Conservation (phyloP, 2,113 vertebrate genomes). For the Rhabdomys dilectus region DNA sequence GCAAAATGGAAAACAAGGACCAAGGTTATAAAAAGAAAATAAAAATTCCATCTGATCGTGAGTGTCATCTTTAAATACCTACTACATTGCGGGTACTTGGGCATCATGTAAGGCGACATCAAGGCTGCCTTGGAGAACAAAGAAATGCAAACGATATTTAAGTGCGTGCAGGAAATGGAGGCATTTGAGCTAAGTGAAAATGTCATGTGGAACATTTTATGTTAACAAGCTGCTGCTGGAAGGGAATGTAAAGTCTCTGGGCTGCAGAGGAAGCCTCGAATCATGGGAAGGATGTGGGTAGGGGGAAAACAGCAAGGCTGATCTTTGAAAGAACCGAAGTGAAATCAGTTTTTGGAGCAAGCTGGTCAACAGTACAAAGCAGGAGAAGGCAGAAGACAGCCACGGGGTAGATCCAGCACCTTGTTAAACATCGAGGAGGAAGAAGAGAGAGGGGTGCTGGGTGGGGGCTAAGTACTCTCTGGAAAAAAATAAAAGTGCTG, state of each 20-base stretch:
- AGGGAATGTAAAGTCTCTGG: not conserved
- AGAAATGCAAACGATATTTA: constrained; percentile 35
- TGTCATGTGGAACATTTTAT: constrained; percentile 60
- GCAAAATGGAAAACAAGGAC: constrained; percentile 3
- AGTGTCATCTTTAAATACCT: constrained; percentile 4
- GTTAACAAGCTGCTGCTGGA: constrained; percentile 55
- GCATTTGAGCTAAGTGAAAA: constrained; percentile 41
- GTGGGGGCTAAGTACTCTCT: not conserved
- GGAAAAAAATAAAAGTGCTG: not conserved
- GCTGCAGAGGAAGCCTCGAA: constrained; percentile 37
- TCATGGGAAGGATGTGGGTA: not conserved
- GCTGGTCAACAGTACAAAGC: not conserved
- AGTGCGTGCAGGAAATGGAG: constrained; percentile 10
- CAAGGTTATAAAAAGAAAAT: constrained; percentile 34
- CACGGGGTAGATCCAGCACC: not conserved
- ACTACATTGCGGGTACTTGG: not conserved
- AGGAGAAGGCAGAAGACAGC: not conserved
- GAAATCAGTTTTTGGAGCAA: constrained; percentile 15
- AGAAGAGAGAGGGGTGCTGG: not conserved
- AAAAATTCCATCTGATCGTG: constrained; percentile 36
- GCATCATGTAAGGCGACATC: constrained; percentile 23
- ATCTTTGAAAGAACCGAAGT: constrained; percentile 28
- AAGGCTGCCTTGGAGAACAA: constrained; percentile 42
- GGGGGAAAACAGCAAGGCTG: constrained; percentile 37
- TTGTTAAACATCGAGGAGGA: not conserved